Conservation (phyloP, 2,888 invertebrate species). For the Thecophora atra region DNA sequence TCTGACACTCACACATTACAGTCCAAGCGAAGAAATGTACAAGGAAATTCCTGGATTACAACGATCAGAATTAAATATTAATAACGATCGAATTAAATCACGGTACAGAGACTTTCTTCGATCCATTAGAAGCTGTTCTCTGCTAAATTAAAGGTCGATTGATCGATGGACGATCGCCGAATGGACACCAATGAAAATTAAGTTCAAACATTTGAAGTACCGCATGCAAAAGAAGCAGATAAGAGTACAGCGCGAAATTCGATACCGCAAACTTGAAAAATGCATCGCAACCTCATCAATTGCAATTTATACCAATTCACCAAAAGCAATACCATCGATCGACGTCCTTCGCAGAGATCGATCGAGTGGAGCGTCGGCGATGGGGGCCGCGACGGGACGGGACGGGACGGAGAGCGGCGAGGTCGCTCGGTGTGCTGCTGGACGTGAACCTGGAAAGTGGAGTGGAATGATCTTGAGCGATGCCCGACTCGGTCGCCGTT, state of each 20-base stretch:
- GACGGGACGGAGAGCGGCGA: slow-evolving; percentile 12
- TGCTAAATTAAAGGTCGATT: neutral
- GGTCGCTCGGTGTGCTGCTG: too few relatives aligned
- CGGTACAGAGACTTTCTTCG: too few relatives aligned
- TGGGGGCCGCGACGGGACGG: neutral
- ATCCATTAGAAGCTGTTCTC: too few relatives aligned
- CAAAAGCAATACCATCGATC: slow-evolving; percentile 50
- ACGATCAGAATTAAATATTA: too few relatives aligned
- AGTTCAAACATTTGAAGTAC: neutral
- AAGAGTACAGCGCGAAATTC: neutral
- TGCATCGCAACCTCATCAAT: slow-evolving; percentile 45
- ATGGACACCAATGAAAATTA: neutral
- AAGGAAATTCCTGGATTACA: too few relatives aligned
- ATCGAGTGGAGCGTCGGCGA: slow-evolving; percentile 37
- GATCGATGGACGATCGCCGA: slow-evolving; percentile 38
- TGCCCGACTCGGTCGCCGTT: slow-evolving; percentile 18
- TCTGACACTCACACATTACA: neutral
- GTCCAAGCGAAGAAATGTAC: neutral
- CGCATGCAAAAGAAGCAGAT: neutral
- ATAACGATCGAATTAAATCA: too few relatives aligned
- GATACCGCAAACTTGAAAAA: slow-evolving; percentile 21
- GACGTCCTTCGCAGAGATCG: slow-evolving; percentile 37
- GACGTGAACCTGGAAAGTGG: neutral
- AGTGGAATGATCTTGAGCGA: slow-evolving; percentile 8
- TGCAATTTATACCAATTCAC: slow-evolving; percentile 50